These are phyloP conservation scores for Drosophila tripunctata DNA, from an alignment of 2,888 invertebrate species.

Conservation along the genomic window DNA sequence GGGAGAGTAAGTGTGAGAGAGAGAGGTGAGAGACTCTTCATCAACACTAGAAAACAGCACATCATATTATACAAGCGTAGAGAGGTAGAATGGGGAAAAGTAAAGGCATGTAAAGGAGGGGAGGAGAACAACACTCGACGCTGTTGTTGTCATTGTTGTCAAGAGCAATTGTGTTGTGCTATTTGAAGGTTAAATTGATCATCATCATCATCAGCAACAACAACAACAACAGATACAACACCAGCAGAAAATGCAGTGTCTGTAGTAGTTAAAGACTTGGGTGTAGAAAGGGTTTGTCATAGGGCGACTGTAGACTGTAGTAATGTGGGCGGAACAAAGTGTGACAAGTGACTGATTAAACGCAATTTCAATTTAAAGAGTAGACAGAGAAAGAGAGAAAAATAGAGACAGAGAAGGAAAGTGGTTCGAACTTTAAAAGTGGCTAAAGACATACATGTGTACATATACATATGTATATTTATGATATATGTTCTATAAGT, in stretches of 20 bases:
- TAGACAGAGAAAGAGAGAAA: conserved; percentile 10
- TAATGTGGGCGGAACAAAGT: neutral
- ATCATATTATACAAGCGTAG: conserved; percentile 22
- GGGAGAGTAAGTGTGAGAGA: neutral
- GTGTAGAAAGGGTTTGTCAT: conserved; percentile 31
- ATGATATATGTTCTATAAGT: no score
- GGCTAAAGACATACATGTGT: no score
- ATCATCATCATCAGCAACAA: conserved; percentile 39
- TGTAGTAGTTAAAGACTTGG: conserved; percentile 14
- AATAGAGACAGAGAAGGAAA: neutral
- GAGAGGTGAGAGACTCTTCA: conserved; percentile 28
- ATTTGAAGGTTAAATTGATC: conserved; percentile 77
- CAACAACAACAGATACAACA: conserved; percentile 3
- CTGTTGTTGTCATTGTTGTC: conserved; percentile 60
- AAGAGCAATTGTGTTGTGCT: conserved; percentile 58
- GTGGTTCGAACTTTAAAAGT: no score
- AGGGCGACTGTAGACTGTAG: conserved; percentile 1
- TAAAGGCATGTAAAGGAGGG: no score
- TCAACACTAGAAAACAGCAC: conserved; percentile 48
- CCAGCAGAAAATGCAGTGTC: conserved; percentile 48
- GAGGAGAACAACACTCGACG: conserved; percentile 7
- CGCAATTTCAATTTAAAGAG: conserved; percentile 40
- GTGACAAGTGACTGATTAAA: conserved; percentile 47
- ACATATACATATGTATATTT: neutral
- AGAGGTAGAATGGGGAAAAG: no score